Percentiles rank a stretch among this genome's conserved stretches.
phyloP scores from a whole-genome alignment of 2,888 invertebrate species.

The Gastracanthus pulcherrimus region DNA sequence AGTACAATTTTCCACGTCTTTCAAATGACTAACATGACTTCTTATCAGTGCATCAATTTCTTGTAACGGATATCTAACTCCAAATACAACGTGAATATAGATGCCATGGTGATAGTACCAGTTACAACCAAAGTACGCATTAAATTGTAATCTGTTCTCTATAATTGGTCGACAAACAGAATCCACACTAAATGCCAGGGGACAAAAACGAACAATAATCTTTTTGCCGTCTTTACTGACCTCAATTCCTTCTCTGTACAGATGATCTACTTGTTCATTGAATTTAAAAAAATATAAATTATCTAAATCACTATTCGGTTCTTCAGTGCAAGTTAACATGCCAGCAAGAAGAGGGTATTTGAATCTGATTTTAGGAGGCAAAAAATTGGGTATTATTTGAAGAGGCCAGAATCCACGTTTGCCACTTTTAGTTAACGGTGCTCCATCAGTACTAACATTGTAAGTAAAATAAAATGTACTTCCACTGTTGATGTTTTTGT shows the following conservation, averaged over 20 bases:
- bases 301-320: not conserved
- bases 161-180: not conserved
- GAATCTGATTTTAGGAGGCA: not conserved
- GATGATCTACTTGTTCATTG: not conserved
- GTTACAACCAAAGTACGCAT: not conserved
- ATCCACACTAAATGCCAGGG: not conserved
- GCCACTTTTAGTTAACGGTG: slow-evolving; percentile 2
- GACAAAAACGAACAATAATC: not conserved
- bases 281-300: not conserved
- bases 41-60: not conserved
- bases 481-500: not conserved
- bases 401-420: slow-evolving; percentile 18
- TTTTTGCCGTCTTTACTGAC: not conserved
- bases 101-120: not conserved
- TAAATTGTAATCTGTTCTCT: not conserved
- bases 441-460: slow-evolving; percentile 10
- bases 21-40: not conserved
- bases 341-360: not conserved
- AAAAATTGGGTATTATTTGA: not conserved
- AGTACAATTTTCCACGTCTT: not conserved
- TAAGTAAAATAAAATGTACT: too few species aligned
- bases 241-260: not conserved
- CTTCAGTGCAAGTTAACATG: not conserved
- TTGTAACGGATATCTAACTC: not conserved
- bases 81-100: not conserved